Conservation (phyloP, 2,888 invertebrate genomes). For the Griposia aprilina region DNA sequence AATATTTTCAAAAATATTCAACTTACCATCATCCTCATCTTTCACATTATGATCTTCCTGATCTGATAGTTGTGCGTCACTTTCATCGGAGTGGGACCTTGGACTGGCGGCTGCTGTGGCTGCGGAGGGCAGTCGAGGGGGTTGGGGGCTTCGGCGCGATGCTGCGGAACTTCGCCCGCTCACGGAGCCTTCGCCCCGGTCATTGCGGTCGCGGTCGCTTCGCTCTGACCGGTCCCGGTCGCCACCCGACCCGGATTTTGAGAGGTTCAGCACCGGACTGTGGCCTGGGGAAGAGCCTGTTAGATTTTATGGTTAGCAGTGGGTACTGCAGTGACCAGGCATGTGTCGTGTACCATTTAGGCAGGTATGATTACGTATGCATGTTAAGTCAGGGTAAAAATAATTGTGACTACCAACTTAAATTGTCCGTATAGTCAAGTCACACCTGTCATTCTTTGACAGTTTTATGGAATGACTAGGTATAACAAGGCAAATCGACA, state of each 20-base stretch:
- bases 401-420: not conserved
- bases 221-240: constrained; percentile 92
- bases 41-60: constrained; percentile 96
- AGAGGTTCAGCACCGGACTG: constrained; percentile 97
- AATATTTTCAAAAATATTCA: not conserved
- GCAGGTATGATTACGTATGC: not conserved
- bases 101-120: constrained; percentile 91
- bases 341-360: not conserved
- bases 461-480: not conserved
- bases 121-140: constrained; percentile 88
- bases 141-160: constrained; percentile 91
- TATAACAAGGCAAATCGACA: not conserved
- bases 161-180: constrained; percentile 91
- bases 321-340: not conserved
- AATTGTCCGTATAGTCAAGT: not conserved
- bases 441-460: not conserved
- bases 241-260: constrained; percentile 95
- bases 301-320: constrained; percentile 35
- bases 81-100: constrained; percentile 94
- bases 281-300: constrained; percentile 96
- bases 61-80: constrained; percentile 96
- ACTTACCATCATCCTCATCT: constrained; percentile 94
- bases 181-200: constrained; percentile 87
- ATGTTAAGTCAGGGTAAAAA: not conserved
- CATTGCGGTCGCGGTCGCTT: constrained; percentile 91